phyloP scores from a whole-genome alignment of 2,113 vertebrate genomes.

The Paedocypris sp. region DNA sequence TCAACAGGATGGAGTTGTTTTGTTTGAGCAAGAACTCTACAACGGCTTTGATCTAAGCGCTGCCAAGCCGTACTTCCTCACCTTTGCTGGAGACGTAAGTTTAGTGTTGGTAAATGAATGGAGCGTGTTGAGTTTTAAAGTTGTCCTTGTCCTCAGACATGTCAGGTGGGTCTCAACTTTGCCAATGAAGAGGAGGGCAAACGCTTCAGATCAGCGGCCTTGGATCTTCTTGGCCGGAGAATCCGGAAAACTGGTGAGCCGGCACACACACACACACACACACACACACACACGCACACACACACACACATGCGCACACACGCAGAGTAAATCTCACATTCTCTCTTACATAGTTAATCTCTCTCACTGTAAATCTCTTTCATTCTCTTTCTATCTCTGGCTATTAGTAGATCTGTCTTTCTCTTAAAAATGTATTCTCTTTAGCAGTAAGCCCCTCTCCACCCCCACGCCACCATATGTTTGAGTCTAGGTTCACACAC shows the following conservation, averaged over 20 bases:
- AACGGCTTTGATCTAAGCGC: slow-evolving; percentile 72
- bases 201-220: slow-evolving; percentile 64
- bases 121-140: not conserved
- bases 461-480: too few species aligned
- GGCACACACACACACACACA: too few species aligned
- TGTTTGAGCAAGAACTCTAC: slow-evolving; percentile 93
- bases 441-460: too few species aligned
- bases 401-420: too few species aligned
- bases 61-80: slow-evolving; percentile 82
- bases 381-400: too few species aligned
- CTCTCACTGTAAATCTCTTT: too few species aligned
- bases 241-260: slow-evolving; percentile 86
- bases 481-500: too few species aligned
- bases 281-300: too few species aligned
- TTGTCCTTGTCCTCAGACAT: slow-evolving; percentile 59
- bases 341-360: too few species aligned
- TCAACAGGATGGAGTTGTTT: slow-evolving; percentile 73
- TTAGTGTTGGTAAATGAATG: not conserved
- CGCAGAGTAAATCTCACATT: too few species aligned
- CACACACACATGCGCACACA: too few species aligned
- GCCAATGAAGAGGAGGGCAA: slow-evolving; percentile 89
- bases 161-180: slow-evolving; percentile 95
- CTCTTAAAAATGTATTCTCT: too few species aligned
- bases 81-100: slow-evolving; percentile 87
- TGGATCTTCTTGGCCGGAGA: slow-evolving; percentile 67